Evolutionary conservation across 2,113 vertebrate species (phyloP), one percentile per base, ranked within the genome.

Genomic region (Gadus chalcogrammus): DNA sequence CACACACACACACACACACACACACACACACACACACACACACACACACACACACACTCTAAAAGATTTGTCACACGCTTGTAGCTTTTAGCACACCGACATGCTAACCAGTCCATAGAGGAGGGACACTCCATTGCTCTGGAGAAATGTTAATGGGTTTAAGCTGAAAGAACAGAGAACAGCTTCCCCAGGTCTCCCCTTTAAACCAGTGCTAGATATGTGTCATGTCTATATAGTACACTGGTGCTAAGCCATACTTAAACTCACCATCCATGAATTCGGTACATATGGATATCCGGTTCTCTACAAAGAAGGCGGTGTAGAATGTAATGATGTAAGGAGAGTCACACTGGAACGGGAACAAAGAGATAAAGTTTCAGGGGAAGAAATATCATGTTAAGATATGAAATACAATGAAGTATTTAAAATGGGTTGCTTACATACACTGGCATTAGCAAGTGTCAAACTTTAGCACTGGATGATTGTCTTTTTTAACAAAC

Each of bases 311-410:
- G 92, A 99, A 99, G 77, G 97, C 97, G 69, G 97, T 95, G 79
- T 99, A 99, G 94, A 99, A 99, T 73, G 95, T 97, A 92, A 99
- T 99, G 91, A 99, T 99, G 85, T 96, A 99, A 0, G 95, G 95
- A 0, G 97, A 99, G 87, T 98, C 97, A 64, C 97, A 99, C 97
- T 99, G 93, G 24, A 92, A 92, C 81, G 74, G 52, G 89, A 67
- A 84, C 77, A 85, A 0, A 82, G 35, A 80, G 18, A 66, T 8
- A 13, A 7, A 15, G 24, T 62, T 62, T 27, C 22, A 61, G n/a
- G n/a, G 17, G 53, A 7, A 56, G 5, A 17, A 56, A 56, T 0
- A 56, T 15, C 53, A 56, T 56, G 53, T 11, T 13, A 7, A 35
- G 31, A 35, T 35, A 35, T 7, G 6, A 4, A 5, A 35, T 35